A percentile compares a stretch with the other conserved stretches of the same genome.
phyloP scores from a whole-genome alignment of 2,888 invertebrate species.

The Mesochorus sp. region DNA sequence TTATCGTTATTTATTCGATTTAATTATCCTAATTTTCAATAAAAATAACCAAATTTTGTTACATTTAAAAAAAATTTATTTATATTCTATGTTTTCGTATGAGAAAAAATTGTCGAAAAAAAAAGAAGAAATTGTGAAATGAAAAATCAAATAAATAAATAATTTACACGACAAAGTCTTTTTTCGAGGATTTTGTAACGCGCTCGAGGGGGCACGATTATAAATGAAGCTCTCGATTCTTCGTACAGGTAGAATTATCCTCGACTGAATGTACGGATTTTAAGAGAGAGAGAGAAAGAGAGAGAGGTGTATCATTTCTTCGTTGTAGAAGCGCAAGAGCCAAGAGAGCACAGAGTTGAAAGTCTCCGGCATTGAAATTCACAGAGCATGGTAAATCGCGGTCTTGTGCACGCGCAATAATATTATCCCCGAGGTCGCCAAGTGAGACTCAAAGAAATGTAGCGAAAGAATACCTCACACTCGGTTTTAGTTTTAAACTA shows the following conservation, averaged over 20 bases:
- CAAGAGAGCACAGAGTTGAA: constrained; percentile 26
- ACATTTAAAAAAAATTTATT: too few species aligned
- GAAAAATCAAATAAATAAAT: background rate
- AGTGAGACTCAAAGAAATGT: constrained; percentile 5
- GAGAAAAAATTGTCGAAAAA: too few species aligned
- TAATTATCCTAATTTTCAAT: too few species aligned
- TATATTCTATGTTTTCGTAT: too few species aligned
- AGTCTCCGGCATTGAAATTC: constrained; percentile 45
- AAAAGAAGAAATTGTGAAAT: too few species aligned
- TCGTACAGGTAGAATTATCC: background rate
- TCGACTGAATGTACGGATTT: background rate
- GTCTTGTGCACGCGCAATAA: constrained; percentile 37
- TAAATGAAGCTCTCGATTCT: background rate
- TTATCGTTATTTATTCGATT: too few species aligned
- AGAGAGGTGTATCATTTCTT: background rate
- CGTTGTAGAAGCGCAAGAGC: constrained; percentile 24
- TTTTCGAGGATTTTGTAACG: constrained; percentile 8
- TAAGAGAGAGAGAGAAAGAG: background rate
- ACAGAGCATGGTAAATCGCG: constrained; percentile 37
- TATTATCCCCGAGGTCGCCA: constrained; percentile 34
- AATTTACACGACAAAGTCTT: constrained; percentile 4
- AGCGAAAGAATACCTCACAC: background rate
- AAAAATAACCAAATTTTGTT: too few species aligned
- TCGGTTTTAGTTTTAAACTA: too few species aligned
- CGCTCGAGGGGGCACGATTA: constrained; percentile 22